phyloP scores from a whole-genome alignment of 2,888 invertebrate species.

The Chymomyza amoena region DNA sequence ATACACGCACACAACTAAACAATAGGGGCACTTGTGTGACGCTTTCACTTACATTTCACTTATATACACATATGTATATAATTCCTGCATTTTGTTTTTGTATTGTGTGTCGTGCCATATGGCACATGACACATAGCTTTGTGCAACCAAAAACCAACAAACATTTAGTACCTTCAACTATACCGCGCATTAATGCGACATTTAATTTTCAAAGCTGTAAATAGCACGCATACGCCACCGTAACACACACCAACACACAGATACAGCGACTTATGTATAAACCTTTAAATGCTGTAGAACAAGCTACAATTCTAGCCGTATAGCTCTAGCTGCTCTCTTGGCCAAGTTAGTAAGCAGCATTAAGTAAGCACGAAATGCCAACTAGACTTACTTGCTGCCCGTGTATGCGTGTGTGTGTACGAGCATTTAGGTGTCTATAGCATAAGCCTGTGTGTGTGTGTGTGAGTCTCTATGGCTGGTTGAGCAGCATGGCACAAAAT shows the following conservation, averaged over 20 bases:
- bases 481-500: slow-evolving; percentile 70
- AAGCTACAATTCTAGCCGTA: slow-evolving; percentile 11
- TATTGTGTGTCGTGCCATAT: neutral
- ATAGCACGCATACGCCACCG: slow-evolving; percentile 74
- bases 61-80: neutral
- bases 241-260: slow-evolving; percentile 47
- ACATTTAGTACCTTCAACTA: slow-evolving; percentile 4
- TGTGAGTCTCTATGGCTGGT: slow-evolving; percentile 54
- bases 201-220: slow-evolving; percentile 55
- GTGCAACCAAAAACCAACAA: slow-evolving; percentile 20
- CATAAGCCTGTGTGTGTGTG: slow-evolving; percentile 13
- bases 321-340: slow-evolving; percentile 22
- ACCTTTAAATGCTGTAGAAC: slow-evolving; percentile 36
- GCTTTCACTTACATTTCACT: neutral
- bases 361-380: slow-evolving; percentile 71
- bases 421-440: neutral
- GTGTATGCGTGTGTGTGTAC: slow-evolving; percentile 18
- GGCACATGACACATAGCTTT: slow-evolving; percentile 31
- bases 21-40: neutral
- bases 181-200: slow-evolving; percentile 46
- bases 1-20: neutral
- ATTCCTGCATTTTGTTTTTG: neutral
- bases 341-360: slow-evolving; percentile 66
- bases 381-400: slow-evolving; percentile 61
- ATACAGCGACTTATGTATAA: slow-evolving; percentile 9